These are phyloP conservation scores for Oreortyx pictus DNA, from an alignment of 2,797 vertebrate species.

Conservation along the genomic window DNA sequence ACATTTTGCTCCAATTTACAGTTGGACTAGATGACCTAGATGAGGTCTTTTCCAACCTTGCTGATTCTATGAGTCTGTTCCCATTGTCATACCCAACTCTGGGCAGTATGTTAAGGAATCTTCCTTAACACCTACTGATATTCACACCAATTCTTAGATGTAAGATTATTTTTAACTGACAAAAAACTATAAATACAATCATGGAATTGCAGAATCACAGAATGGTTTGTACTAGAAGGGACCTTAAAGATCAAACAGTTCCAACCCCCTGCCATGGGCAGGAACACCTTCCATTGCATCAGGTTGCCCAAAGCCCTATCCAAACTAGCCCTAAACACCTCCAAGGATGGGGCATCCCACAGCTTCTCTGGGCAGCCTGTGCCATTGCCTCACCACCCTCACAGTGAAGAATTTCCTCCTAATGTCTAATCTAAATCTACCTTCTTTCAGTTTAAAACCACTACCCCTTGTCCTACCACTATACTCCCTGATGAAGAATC, in stretches of 20 bases:
- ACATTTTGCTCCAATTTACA: not conserved
- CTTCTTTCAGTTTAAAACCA: not conserved
- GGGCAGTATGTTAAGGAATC: not conserved
- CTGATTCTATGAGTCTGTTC: not conserved
- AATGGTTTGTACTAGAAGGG: not conserved
- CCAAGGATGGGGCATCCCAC: not conserved
- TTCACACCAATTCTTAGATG: not conserved
- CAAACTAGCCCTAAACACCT: not conserved
- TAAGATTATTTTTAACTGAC: not conserved
- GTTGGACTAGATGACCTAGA: too few species aligned
- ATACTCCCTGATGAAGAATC: not conserved
- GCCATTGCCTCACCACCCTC: not conserved
- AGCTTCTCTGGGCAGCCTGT: not conserved
- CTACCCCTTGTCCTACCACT: not conserved
- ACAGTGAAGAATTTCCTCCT: not conserved
- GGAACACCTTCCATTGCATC: not conserved
- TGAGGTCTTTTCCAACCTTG: too few species aligned
- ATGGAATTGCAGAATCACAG: not conserved
- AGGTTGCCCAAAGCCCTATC: not conserved
- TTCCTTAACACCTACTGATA: accelerated
- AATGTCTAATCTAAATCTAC: not conserved
- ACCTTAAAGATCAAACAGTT: not conserved
- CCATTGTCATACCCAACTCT: not conserved
- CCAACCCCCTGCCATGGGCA: not conserved
- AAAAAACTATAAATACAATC: not conserved